Evolutionary conservation across 1,140 invertebrate species (phyloP), one percentile per base, ranked within the genome.

Genomic region (Matsumurasca onukii): DNA sequence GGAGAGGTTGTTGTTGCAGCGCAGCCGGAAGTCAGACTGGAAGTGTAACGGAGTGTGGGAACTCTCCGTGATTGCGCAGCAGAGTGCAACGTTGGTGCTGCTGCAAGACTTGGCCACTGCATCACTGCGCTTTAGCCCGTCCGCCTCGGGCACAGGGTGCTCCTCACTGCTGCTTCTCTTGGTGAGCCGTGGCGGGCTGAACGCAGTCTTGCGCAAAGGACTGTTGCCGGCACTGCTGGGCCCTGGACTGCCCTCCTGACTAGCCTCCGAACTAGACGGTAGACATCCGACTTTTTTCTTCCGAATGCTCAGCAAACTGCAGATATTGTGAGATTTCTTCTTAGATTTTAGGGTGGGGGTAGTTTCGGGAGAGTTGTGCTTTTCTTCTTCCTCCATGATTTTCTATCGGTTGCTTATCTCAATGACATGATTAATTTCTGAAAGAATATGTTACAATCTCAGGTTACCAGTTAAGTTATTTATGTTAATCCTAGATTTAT

Each of bases 1-100:
- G 12, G 63, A 65, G n/a, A 66, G 27, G 39, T 69, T 59, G 52
- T 57, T 34, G 30, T 57, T 69, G 34, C 66, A 66, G 5, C 67
- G 45, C 2, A 29, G 51, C 25, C 59, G 70, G 20, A 49, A 64
- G n/a, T 52, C 66, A 3, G 49, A 65, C 30, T 68, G 69, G 17
- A 66, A 31, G 39, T 71, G 68, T 31, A 70, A 13, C 24, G 70
- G 68, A 0, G 70, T 73, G 64, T 61, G 48, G 3, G 69, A 67
- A 31, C 67, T 69, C 68, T 75, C 73, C 9, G 75, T 76, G 25
- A 75, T 73, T 12, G 75, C 75, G 39, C 75, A 76, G 66, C 75
- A 75, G 17, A 76, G 67, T 24, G 70, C 63, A 22, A 75, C 72
- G 69, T 75, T 75, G 31, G 74, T 74, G 27, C 64, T 72, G 51